Evolutionary conservation across 1,140 invertebrate genomes (phyloP).

Genomic region (Drosophila subpulchrella): DNA sequence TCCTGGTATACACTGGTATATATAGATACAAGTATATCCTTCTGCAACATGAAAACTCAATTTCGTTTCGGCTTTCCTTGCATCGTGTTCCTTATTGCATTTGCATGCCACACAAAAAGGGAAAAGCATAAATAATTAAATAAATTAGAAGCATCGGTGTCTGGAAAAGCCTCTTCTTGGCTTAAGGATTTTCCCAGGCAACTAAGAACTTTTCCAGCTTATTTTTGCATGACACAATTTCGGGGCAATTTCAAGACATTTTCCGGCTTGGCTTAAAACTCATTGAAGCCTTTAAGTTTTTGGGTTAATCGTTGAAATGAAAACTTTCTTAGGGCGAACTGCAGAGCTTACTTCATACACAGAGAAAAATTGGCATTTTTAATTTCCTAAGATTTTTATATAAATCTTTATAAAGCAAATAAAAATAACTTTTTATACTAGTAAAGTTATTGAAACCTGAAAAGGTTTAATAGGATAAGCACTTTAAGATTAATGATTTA

Average conservation of each 20-base stretch:
- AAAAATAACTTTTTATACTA: background rate
- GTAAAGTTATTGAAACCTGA: too few species aligned
- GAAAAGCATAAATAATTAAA: constrained; percentile 43
- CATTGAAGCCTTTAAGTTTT: constrained; percentile 10
- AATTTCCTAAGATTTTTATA: background rate
- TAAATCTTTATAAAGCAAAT: background rate
- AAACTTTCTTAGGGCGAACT: constrained; percentile 2
- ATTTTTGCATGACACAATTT: constrained; percentile 27
- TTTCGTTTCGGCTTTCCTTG: constrained; percentile 23
- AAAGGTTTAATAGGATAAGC: too few species aligned
- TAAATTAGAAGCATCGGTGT: constrained; percentile 25
- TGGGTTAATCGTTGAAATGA: constrained; percentile 6
- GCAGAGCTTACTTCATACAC: background rate
- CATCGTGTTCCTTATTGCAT: constrained; percentile 33
- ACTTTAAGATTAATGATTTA: too few species aligned
- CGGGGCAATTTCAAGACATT: constrained; percentile 11
- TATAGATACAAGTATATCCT: too few species aligned
- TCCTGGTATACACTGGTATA: background rate
- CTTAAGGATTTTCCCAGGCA: constrained; percentile 7
- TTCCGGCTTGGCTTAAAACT: background rate
- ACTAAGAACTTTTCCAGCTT: constrained; percentile 24
- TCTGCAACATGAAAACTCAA: constrained; percentile 49
- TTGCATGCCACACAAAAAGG: constrained; percentile 25
- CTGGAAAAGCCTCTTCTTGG: constrained; percentile 1
- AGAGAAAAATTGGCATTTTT: background rate